Conservation (phyloP, 2,888 invertebrate genomes). For the Nineta flava region DNA sequence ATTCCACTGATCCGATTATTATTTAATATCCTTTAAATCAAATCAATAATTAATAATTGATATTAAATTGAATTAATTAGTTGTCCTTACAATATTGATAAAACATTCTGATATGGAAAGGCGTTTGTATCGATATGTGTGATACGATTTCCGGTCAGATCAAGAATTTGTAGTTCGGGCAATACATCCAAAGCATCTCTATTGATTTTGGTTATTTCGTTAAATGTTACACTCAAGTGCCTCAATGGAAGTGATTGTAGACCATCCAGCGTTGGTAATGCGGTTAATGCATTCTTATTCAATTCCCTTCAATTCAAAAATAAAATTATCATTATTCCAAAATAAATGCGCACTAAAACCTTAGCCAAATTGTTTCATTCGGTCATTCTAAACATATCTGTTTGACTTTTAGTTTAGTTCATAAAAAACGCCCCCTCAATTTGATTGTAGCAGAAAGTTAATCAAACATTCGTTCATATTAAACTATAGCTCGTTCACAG, state of each 20-base stretch:
- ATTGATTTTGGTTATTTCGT: constrained; percentile 30
- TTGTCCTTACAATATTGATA: constrained; percentile 34
- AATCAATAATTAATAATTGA: constrained; percentile 3
- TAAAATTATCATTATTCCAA: not conserved
- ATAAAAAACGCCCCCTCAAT: too few relatives aligned
- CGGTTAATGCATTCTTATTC: constrained; percentile 37
- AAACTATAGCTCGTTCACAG: too few relatives aligned
- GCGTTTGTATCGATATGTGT: constrained; percentile 34
- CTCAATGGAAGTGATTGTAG: constrained; percentile 10
- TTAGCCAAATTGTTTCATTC: too few relatives aligned
- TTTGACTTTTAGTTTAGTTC: too few relatives aligned
- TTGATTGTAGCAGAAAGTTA: too few relatives aligned
- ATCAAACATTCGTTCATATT: too few relatives aligned
- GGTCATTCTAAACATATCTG: too few relatives aligned
- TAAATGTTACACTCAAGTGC: constrained; percentile 25
- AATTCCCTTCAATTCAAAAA: constrained; percentile 31
- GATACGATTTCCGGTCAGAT: constrained; percentile 48
- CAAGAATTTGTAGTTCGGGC: constrained; percentile 38
- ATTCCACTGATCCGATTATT: constrained; percentile 57
- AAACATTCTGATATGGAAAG: constrained; percentile 38
- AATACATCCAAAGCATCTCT: constrained; percentile 30
- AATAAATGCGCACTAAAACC: too few relatives aligned
- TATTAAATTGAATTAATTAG: constrained; percentile 18
- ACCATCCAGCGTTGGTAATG: constrained; percentile 31
- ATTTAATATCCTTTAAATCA: constrained; percentile 42